These are phyloP conservation scores for Graptemys geographica DNA, from an alignment of 2,797 vertebrate genomes.

Conservation along the genomic window DNA sequence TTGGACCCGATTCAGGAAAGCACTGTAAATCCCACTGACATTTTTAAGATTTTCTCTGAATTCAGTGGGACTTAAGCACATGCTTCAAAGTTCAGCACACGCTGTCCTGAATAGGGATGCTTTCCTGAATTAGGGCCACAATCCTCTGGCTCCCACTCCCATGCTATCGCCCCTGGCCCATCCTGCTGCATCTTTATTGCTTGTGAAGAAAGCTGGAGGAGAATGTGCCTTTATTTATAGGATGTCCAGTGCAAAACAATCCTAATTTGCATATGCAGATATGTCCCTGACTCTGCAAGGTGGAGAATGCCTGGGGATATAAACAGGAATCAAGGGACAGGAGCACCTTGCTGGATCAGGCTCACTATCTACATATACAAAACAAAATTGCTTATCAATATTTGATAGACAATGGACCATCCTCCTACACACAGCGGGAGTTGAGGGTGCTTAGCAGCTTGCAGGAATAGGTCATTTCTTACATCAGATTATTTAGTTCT, in stretches of 20 bases:
- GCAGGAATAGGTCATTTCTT: not conserved
- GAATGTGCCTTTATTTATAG: not conserved
- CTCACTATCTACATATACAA: not conserved
- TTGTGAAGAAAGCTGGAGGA: not conserved
- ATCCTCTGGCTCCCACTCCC: not conserved
- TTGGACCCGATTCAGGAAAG: not conserved
- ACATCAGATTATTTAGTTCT: not conserved
- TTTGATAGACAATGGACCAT: not conserved
- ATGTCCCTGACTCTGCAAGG: not conserved
- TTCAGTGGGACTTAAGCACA: accelerated
- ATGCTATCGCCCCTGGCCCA: not conserved
- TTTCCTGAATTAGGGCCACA: accelerated
- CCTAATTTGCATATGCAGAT: not conserved
- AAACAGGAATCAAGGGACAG: not conserved
- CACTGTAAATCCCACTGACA: accelerated
- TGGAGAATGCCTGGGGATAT: not conserved
- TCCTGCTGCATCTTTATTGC: accelerated
- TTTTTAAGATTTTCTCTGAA: accelerated
- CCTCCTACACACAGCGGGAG: not conserved
- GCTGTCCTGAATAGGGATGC: accelerated
- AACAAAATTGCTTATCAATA: not conserved
- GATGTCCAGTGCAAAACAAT: not conserved
- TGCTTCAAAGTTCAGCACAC: accelerated
- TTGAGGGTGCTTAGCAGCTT: not conserved
- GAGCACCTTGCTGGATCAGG: not conserved